Percentiles rank a stretch among this genome's conserved stretches.
These are phyloP conservation scores for Drosophila limbata DNA, from an alignment of 2,888 invertebrate genomes.

Conservation along the genomic window DNA sequence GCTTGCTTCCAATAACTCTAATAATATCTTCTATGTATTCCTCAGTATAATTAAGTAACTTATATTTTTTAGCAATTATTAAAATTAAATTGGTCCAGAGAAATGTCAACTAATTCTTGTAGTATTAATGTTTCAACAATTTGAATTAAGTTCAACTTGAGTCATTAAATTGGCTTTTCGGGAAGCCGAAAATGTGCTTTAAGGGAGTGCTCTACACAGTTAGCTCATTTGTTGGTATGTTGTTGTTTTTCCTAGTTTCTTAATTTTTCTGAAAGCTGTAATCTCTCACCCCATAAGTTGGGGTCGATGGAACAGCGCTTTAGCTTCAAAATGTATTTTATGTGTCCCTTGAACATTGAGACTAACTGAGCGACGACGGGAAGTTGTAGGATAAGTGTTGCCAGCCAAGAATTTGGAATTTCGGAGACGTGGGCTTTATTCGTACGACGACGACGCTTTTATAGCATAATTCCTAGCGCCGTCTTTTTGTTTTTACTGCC, in stretches of 20 bases:
- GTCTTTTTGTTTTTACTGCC: conserved; percentile 65
- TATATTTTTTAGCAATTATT: no score
- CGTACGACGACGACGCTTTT: conserved; percentile 71
- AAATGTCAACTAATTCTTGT: neutral
- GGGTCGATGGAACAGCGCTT: conserved; percentile 4
- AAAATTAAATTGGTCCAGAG: neutral
- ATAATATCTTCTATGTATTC: neutral
- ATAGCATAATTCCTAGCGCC: conserved; percentile 75
- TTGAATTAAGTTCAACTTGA: neutral
- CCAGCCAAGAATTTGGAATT: conserved; percentile 43
- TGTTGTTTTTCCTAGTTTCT: conserved; percentile 27
- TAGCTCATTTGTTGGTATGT: conserved; percentile 52
- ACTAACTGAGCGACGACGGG: conserved; percentile 55
- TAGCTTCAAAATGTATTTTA: conserved; percentile 61
- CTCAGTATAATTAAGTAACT: no score
- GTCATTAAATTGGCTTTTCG: conserved; percentile 12
- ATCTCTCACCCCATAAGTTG: conserved; percentile 34
- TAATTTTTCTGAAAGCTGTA: conserved; percentile 29
- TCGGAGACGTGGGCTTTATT: conserved; percentile 32
- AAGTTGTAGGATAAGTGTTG: conserved; percentile 33
- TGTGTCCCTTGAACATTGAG: conserved; percentile 76
- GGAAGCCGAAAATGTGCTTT: conserved; percentile 35
- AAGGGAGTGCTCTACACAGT: conserved; percentile 36
- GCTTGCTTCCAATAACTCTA: neutral
- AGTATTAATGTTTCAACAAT: neutral